Evolutionary conservation across 2,888 invertebrate species (phyloP).

Genomic region (Diplazon laetatorius): DNA sequence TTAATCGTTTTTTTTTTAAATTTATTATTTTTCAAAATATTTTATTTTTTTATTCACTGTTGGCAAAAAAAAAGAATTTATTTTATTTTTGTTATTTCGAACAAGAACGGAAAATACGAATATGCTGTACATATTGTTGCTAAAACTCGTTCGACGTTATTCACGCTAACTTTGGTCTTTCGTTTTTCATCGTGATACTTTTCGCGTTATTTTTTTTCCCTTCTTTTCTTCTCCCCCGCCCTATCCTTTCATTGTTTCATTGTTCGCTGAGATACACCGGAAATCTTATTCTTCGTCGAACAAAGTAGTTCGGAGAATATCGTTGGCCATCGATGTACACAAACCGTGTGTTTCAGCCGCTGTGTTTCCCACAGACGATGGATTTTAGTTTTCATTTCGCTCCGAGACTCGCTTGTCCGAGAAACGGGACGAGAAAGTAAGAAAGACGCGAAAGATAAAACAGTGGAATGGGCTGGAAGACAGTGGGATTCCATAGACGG

Average conservation of each 20-base stretch:
- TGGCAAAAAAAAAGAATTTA: too few species aligned
- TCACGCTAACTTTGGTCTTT: background rate
- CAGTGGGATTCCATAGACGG: background rate
- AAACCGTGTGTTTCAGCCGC: background rate
- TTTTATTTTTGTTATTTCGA: background rate
- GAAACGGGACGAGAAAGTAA: background rate
- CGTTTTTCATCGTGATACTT: background rate
- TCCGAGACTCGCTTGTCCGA: conserved; percentile 3
- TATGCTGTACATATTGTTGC: too few species aligned
- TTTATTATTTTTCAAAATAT: too few species aligned
- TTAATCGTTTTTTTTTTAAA: too few species aligned
- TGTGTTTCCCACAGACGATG: background rate
- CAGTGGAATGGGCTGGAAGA: background rate
- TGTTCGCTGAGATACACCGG: conserved; percentile 5
- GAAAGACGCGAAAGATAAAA: background rate
- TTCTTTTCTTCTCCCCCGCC: too few species aligned
- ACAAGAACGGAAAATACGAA: too few species aligned
- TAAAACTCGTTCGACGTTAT: too few species aligned
- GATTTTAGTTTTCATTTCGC: background rate
- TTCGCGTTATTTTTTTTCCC: background rate
- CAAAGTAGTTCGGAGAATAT: background rate
- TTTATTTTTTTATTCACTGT: too few species aligned
- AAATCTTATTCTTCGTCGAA: conserved; percentile 9
- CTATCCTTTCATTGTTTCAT: background rate
- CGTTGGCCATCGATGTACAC: conserved; percentile 7